phyloP scores from a whole-genome alignment of 2,888 invertebrate species.

The Trachelus stipa region DNA sequence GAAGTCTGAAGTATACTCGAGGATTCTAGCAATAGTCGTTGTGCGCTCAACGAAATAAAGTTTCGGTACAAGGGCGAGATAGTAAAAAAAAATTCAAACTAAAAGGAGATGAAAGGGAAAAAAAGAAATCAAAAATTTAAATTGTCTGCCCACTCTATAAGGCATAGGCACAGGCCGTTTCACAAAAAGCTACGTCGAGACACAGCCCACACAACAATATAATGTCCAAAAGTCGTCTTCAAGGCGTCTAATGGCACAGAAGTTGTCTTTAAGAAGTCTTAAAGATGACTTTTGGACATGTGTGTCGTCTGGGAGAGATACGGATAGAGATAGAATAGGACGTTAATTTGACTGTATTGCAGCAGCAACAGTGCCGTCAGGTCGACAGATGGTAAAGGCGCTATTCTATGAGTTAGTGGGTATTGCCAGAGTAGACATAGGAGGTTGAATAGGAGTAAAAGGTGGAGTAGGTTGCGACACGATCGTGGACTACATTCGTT shows the following conservation, averaged over 20 bases:
- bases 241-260: no score
- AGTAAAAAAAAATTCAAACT: background rate
- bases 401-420: background rate
- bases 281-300: no score
- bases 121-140: background rate
- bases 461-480: slow-evolving; percentile 43
- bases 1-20: background rate
- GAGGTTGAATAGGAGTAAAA: slow-evolving; percentile 9
- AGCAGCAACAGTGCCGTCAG: background rate
- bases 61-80: background rate
- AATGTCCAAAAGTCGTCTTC: no score
- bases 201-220: no score
- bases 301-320: background rate
- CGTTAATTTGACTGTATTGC: background rate
- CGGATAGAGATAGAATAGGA: background rate
- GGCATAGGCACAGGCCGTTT: background rate
- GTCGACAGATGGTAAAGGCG: background rate
- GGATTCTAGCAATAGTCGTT: background rate
- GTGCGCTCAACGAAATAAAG: background rate
- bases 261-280: no score
- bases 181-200: background rate
- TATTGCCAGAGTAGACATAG: background rate
- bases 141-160: background rate
- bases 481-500: slow-evolving; percentile 48
- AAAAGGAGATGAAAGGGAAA: background rate